These are phyloP conservation scores for Apocrypta bakeri DNA, from an alignment of 1,140 invertebrate species.

Conservation along the genomic window DNA sequence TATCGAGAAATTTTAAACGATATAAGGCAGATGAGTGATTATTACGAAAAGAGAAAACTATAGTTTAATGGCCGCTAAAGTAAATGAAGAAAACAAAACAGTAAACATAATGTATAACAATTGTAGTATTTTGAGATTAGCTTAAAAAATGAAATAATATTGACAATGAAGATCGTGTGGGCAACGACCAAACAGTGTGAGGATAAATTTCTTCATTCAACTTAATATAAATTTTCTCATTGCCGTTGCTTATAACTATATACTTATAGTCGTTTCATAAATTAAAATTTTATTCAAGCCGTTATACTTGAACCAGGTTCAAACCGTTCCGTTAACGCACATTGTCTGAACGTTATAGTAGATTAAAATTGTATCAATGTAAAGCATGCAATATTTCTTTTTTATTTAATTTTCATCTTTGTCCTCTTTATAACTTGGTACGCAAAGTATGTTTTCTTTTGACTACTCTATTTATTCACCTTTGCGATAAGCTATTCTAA, in stretches of 20 bases:
- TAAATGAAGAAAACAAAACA: constrained; percentile 13
- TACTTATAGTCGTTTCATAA: neutral
- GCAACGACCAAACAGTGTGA: neutral
- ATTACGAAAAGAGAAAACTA: constrained; percentile 23
- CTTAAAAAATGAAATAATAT: neutral
- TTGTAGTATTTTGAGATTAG: constrained; percentile 28
- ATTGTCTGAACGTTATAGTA: neutral
- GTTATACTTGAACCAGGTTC: neutral
- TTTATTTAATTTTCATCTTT: neutral
- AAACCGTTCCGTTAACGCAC: constrained; percentile 28
- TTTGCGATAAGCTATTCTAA: too few relatives aligned
- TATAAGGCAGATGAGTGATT: neutral
- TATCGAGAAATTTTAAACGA: neutral
- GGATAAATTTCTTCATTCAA: neutral
- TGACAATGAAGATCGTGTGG: neutral
- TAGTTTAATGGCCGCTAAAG: constrained; percentile 3
- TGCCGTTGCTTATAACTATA: neutral
- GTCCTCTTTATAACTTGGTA: constrained; percentile 6
- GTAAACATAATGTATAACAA: constrained; percentile 24
- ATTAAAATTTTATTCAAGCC: constrained; percentile 4
- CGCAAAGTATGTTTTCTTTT: too few relatives aligned
- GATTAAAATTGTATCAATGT: neutral
- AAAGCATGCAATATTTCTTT: neutral
- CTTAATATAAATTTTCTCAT: neutral
- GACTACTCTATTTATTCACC: too few relatives aligned